Evolutionary conservation across 2,113 vertebrate genomes (phyloP).

Genomic region (Callipepla squamata): DNA sequence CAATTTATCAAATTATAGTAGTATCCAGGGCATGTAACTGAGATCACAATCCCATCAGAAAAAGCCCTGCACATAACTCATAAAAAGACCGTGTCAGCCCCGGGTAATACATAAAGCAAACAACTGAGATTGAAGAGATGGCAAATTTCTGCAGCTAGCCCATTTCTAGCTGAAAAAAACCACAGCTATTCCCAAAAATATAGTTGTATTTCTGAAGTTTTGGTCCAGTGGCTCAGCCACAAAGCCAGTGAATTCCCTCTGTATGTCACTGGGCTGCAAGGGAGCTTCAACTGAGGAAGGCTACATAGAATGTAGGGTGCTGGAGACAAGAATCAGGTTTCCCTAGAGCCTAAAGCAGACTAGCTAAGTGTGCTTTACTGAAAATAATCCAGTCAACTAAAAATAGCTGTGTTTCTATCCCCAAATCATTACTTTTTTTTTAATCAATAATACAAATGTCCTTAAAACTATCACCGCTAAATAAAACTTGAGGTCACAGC

Average conservation of each 20-base stretch:
- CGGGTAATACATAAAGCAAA: neutral
- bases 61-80: neutral
- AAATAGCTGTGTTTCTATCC: neutral
- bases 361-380: neutral
- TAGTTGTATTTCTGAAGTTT: neutral
- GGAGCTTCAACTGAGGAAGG: neutral
- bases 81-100: neutral
- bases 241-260: neutral
- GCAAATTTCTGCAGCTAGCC: neutral
- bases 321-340: neutral
- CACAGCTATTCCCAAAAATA: neutral
- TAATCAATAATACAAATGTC: neutral
- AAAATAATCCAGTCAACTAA: neutral
- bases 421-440: neutral
- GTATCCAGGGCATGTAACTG: neutral
- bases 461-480: neutral
- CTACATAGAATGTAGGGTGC: neutral
- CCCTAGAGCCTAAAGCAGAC: neutral
- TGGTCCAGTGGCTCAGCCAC: neutral
- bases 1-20: constrained; percentile 19
- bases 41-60: neutral
- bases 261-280: neutral
- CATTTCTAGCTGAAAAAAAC: neutral
- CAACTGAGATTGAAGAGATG: neutral
- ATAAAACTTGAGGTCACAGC: neutral